Percentiles rank a stretch among this genome's conserved stretches.
Conservation (phyloP, 1,140 invertebrate species). For the Cotesia glomerata region DNA sequence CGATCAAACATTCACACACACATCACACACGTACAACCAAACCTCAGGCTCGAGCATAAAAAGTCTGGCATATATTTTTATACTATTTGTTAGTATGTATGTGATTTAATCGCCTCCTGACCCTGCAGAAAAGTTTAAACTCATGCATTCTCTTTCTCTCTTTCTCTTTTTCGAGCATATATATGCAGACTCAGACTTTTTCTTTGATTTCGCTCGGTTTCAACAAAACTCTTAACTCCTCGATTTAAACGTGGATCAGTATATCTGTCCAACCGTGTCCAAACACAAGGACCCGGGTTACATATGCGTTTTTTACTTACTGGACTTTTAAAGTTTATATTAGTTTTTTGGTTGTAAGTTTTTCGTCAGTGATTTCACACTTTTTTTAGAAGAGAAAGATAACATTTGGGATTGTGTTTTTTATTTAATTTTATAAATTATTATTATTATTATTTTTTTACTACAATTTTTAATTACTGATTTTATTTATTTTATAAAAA, state of each 20-base stretch:
- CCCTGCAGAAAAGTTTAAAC: too few relatives aligned
- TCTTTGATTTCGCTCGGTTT: too few relatives aligned
- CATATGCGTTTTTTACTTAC: background rate
- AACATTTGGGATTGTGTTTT: too few relatives aligned
- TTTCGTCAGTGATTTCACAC: too few relatives aligned
- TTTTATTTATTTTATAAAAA: background rate
- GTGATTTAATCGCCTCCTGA: too few relatives aligned
- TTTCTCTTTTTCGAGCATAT: too few relatives aligned
- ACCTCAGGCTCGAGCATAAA: background rate
- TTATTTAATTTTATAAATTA: too few relatives aligned
- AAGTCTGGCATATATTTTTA: background rate
- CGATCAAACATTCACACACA: constrained; percentile 21
- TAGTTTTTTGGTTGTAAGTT: background rate
- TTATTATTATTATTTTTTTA: too few relatives aligned
- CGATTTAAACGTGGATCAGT: constrained; percentile 19
- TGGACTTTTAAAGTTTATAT: background rate
- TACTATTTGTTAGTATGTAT: background rate
- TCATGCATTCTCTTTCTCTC: too few relatives aligned
- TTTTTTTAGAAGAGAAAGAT: too few relatives aligned
- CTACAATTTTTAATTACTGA: too few relatives aligned
- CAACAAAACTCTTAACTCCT: background rate
- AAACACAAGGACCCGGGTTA: background rate
- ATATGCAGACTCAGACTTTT: too few relatives aligned
- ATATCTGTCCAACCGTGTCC: constrained; percentile 19
- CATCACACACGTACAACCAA: background rate